Evolutionary conservation across 1,140 invertebrate species (phyloP).

Genomic region (Listronotus oregonensis): DNA sequence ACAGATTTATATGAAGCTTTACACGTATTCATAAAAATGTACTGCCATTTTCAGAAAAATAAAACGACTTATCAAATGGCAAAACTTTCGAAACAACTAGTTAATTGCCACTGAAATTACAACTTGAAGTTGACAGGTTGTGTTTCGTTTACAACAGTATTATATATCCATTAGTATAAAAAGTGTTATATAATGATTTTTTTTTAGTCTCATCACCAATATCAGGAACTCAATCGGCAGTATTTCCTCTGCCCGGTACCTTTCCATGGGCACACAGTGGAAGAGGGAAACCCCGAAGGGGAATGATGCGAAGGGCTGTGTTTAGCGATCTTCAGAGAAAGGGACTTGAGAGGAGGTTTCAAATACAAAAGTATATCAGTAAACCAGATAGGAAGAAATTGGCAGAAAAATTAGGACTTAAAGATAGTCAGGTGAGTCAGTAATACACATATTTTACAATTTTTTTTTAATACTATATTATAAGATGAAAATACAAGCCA

Average conservation of each 20-base stretch:
- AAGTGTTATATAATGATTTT: no score
- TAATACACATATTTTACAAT: conserved; percentile 3
- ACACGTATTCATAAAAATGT: no score
- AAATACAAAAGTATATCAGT: conserved; percentile 97
- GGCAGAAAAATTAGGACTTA: conserved; percentile 92
- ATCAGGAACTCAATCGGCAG: conserved; percentile 57
- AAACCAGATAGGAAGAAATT: conserved; percentile 96
- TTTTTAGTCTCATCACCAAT: conserved; percentile 48
- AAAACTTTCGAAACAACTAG: no score
- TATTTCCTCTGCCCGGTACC: conserved; percentile 70
- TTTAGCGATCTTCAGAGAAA: conserved; percentile 92
- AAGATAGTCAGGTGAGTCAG: conserved; percentile 85
- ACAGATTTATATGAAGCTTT: no score
- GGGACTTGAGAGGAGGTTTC: conserved; percentile 92
- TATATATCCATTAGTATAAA: no score
- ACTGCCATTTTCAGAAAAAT: no score
- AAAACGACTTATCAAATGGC: no score
- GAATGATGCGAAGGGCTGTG: conserved; percentile 93
- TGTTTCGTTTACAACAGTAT: no score
- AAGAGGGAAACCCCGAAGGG: conserved; percentile 82
- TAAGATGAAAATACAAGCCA: no score
- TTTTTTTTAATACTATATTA: background rate
- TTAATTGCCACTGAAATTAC: no score
- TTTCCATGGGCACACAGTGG: conserved; percentile 82
- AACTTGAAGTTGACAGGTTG: no score